Percentiles rank a stretch among this genome's conserved stretches.
These are phyloP conservation scores for Anthrax anthrax DNA, from an alignment of 2,888 invertebrate species.

Conservation along the genomic window DNA sequence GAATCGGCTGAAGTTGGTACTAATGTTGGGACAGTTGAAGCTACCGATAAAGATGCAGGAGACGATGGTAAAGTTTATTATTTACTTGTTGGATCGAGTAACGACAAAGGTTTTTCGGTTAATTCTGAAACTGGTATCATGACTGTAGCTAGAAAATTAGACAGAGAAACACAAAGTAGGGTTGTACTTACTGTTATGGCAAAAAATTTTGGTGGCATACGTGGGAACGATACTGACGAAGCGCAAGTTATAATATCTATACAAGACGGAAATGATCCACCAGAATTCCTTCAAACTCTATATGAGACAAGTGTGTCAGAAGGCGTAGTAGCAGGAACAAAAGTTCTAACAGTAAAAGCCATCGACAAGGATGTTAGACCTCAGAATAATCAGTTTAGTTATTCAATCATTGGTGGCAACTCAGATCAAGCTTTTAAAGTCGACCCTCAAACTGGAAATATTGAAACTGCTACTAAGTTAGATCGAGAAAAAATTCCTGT, in stretches of 20 bases:
- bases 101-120: slow-evolving; percentile 78
- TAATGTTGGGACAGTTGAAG: slow-evolving; percentile 71
- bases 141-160: slow-evolving; percentile 64
- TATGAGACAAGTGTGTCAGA: slow-evolving; percentile 75
- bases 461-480: slow-evolving; percentile 58
- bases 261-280: slow-evolving; percentile 93
- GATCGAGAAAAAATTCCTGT: slow-evolving; percentile 67
- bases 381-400: slow-evolving; percentile 83
- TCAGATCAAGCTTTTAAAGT: slow-evolving; percentile 72
- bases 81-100: slow-evolving; percentile 84
- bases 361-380: slow-evolving; percentile 82
- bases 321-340: slow-evolving; percentile 57
- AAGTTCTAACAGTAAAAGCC: slow-evolving; percentile 66
- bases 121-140: slow-evolving; percentile 73
- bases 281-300: slow-evolving; percentile 65
- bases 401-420: slow-evolving; percentile 76
- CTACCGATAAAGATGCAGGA: slow-evolving; percentile 78
- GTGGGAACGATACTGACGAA: slow-evolving; percentile 90
- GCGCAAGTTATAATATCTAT: slow-evolving; percentile 87
- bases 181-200: slow-evolving; percentile 85
- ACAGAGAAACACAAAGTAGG: slow-evolving; percentile 77
- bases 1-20: slow-evolving; percentile 80
- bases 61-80: slow-evolving; percentile 81
- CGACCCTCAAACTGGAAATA: slow-evolving; percentile 71
- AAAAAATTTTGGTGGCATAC: slow-evolving; percentile 86